These are phyloP conservation scores for Eclectus roratus DNA, from an alignment of 2,113 vertebrate genomes.

Conservation along the genomic window DNA sequence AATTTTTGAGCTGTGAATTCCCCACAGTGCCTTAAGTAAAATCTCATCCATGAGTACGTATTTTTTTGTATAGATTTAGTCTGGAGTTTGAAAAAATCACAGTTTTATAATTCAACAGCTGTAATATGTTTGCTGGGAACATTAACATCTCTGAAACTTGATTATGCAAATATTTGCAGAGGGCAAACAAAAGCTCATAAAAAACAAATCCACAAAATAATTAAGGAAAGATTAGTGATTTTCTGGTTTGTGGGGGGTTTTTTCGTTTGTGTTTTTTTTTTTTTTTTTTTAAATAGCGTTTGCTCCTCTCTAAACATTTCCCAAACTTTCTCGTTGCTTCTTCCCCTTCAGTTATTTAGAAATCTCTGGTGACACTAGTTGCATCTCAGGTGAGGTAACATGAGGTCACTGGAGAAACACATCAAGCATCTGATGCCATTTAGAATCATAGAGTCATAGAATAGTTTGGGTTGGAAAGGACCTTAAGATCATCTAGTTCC, in stretches of 20 bases:
- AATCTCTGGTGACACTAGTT: not conserved
- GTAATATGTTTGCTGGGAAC: conserved; percentile 25
- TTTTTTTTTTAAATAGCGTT: not conserved
- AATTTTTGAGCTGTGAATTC: not conserved
- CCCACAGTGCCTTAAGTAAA: not conserved
- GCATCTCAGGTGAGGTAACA: not conserved
- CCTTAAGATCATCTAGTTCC: not conserved
- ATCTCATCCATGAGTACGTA: not conserved
- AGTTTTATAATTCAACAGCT: conserved; percentile 17
- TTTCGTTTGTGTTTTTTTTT: too few relatives aligned
- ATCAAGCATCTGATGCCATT: not conserved
- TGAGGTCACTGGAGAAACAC: not conserved
- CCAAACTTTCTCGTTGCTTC: not conserved
- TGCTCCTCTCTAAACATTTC: not conserved
- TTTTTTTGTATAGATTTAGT: not conserved
- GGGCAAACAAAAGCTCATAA: not conserved
- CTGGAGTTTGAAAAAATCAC: not conserved
- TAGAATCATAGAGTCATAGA: not conserved
- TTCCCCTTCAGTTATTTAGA: not conserved
- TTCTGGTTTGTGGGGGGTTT: not conserved
- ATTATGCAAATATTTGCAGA: conserved; percentile 36
- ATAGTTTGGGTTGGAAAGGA: not conserved
- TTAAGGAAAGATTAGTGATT: not conserved
- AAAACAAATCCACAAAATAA: conserved; percentile 34
- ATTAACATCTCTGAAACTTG: not conserved